phyloP scores from a whole-genome alignment of 2,113 vertebrate species.

The Cinclus mexicanus region DNA sequence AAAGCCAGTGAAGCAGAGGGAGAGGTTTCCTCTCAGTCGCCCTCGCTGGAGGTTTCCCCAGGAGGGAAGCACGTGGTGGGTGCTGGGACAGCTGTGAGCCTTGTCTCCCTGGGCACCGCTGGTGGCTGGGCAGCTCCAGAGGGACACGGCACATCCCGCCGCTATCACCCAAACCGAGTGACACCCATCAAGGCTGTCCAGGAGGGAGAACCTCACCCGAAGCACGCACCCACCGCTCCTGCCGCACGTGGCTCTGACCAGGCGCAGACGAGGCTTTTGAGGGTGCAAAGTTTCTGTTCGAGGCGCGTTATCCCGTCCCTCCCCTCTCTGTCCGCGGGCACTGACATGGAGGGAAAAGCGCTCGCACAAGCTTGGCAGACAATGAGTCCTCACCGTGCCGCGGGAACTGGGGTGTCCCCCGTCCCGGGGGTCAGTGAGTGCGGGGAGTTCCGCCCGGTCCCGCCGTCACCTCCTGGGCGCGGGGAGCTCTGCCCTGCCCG shows the following conservation, averaged over 20 bases:
- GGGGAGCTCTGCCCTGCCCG: no score
- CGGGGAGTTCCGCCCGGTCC: neutral
- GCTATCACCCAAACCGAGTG: neutral
- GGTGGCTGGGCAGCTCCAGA: fast-evolving
- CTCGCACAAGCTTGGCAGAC: neutral
- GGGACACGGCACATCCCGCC: fast-evolving
- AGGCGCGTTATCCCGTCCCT: neutral
- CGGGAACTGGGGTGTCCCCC: neutral
- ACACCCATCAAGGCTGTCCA: neutral
- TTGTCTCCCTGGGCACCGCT: neutral
- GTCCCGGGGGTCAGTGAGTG: neutral
- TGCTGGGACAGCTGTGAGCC: neutral
- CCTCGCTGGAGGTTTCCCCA: neutral
- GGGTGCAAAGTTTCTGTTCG: neutral
- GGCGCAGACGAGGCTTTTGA: neutral
- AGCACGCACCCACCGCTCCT: neutral
- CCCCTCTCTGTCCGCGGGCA: neutral
- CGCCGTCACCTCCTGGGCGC: neutral
- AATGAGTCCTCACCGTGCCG: neutral
- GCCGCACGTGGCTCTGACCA: neutral
- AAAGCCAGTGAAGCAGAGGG: fast-evolving
- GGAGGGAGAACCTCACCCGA: neutral
- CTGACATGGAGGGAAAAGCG: neutral
- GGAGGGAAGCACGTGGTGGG: neutral
- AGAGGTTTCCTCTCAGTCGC: neutral